Evolutionary conservation across 2,797 vertebrate genomes (phyloP).

Genomic region (Scyliorhinus canicula): DNA sequence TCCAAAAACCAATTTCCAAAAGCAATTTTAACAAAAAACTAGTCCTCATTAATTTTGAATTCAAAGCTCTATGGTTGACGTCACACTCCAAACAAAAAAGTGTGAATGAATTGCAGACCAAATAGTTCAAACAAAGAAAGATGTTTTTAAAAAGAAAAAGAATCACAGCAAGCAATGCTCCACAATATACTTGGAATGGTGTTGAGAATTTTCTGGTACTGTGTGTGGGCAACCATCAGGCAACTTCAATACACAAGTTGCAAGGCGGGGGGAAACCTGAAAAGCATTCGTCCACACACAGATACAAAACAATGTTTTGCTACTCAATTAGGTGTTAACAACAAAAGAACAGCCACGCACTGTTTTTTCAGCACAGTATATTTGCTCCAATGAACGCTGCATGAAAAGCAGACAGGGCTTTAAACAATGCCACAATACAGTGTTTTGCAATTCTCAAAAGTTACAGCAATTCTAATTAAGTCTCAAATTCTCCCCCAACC

Average conservation of each 20-base stretch:
- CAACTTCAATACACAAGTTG: neutral
- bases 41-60: neutral
- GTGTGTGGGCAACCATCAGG: neutral
- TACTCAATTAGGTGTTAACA: neutral
- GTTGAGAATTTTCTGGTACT: neutral
- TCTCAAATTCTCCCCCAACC: neutral
- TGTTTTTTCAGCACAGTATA: constrained; percentile 26
- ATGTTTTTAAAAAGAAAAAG: neutral
- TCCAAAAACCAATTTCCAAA: neutral
- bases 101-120: neutral
- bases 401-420: constrained; percentile 20
- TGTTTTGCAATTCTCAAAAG: neutral
- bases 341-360: neutral
- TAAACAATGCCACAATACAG: constrained; percentile 24
- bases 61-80: neutral
- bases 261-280: neutral
- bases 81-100: neutral
- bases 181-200: neutral
- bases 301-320: neutral
- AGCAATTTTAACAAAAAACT: neutral
- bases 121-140: constrained; percentile 17
- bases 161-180: neutral
- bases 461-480: constrained; percentile 18
- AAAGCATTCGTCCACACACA: neutral
- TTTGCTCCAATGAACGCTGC: constrained; percentile 23